Percentiles rank a stretch among this genome's conserved stretches.
These are phyloP conservation scores for Scolanthus callimorphus DNA, from an alignment of 92 coral and sea anemone species.

Conservation along the genomic window DNA sequence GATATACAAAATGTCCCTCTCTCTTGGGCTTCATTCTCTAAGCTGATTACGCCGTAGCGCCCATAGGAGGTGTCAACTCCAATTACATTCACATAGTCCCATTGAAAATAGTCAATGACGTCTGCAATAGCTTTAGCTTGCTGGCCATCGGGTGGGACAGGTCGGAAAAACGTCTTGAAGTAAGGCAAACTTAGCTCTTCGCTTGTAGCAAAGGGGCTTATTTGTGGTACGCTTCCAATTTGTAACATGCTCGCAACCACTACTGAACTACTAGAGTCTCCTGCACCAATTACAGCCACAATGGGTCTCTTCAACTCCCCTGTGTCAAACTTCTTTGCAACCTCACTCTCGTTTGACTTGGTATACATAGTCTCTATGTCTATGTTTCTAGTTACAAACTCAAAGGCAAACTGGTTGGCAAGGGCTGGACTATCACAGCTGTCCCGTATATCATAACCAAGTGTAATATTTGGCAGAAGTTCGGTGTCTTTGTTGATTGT, in stretches of 20 bases:
- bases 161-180: slow-evolving; percentile 72
- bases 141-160: slow-evolving; percentile 77
- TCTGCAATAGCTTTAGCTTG: slow-evolving; percentile 82
- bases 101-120: slow-evolving; percentile 64
- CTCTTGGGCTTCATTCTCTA: slow-evolving; percentile 65
- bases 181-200: slow-evolving; percentile 60
- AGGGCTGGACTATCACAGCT: slow-evolving; percentile 50
- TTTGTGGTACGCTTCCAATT: slow-evolving; percentile 57
- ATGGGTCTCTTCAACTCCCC: slow-evolving; percentile 42
- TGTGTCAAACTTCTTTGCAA: background rate
- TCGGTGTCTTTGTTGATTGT: slow-evolving; percentile 44
- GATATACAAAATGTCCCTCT: slow-evolving; percentile 68
- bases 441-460: slow-evolving; percentile 72
- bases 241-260: slow-evolving; percentile 74
- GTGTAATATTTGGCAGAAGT: slow-evolving; percentile 54
- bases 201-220: slow-evolving; percentile 80
- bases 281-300: slow-evolving; percentile 54
- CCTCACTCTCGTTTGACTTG: slow-evolving; percentile 13
- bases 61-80: slow-evolving; percentile 82
- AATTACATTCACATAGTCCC: slow-evolving; percentile 75
- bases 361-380: slow-evolving; percentile 8
- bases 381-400: slow-evolving; percentile 39
- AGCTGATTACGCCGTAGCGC: slow-evolving; percentile 44
- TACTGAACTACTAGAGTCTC: slow-evolving; percentile 65
- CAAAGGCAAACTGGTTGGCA: slow-evolving; percentile 58